These are phyloP conservation scores for Potamarius usumacintae DNA, from an alignment of 2,113 vertebrate species.

Conservation along the genomic window DNA sequence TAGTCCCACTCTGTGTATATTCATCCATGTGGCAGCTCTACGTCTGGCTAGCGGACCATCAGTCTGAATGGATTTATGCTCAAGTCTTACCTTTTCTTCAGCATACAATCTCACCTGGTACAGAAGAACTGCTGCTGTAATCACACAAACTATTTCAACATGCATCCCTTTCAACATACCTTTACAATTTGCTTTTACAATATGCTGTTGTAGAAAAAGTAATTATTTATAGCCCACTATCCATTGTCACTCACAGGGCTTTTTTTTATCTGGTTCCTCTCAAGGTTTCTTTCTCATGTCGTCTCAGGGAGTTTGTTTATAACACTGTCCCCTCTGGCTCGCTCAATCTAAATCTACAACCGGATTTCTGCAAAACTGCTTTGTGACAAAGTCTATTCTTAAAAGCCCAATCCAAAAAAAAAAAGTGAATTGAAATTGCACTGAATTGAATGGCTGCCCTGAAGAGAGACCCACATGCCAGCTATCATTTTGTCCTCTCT, in stretches of 20 bases:
- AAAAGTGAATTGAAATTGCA: background rate
- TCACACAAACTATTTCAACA: background rate
- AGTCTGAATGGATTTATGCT: background rate
- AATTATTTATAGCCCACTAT: background rate
- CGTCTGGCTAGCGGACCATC: conserved; percentile 28
- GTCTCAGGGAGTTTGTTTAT: background rate
- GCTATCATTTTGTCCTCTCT: conserved; percentile 34
- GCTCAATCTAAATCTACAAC: background rate
- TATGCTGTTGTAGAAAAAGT: background rate
- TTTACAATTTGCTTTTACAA: background rate
- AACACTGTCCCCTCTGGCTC: background rate
- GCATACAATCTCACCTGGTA: background rate
- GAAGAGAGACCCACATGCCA: conserved; percentile 36
- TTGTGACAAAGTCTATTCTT: background rate
- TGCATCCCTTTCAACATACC: background rate
- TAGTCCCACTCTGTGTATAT: conserved; percentile 8
- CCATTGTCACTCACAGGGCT: background rate
- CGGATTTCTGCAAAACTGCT: background rate
- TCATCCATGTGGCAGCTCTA: conserved; percentile 40
- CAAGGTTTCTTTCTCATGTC: background rate
- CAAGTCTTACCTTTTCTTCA: background rate
- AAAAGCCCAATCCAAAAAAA: background rate
- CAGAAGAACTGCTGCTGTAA: background rate
- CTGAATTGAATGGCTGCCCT: conserved; percentile 7
- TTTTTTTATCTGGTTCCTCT: background rate